A percentile compares a stretch with the other conserved stretches of the same genome.
Conservation (phyloP, 2,888 invertebrate species). For the Drosophila tanythrix region DNA sequence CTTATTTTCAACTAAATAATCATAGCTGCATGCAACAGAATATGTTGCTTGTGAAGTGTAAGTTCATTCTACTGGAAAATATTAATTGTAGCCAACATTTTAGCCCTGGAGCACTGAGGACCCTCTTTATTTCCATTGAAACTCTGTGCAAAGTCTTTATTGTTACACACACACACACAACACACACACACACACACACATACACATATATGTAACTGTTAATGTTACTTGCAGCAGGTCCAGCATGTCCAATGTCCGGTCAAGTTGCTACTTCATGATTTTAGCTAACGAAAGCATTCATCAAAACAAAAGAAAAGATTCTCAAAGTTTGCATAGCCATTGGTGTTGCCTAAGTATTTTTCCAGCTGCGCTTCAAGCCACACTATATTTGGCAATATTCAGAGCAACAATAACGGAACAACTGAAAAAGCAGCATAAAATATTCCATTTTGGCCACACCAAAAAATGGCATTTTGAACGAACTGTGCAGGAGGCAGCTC, state of each 20-base stretch:
- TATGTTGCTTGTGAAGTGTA: no score
- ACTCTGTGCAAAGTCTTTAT: slow-evolving; percentile 4
- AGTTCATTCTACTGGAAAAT: background rate
- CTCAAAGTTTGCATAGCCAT: slow-evolving; percentile 13
- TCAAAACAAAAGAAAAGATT: slow-evolving; percentile 18
- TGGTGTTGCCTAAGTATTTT: slow-evolving; percentile 15
- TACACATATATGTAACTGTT: background rate
- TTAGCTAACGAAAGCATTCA: slow-evolving; percentile 2
- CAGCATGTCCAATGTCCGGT: slow-evolving; percentile 2
- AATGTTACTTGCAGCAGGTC: background rate
- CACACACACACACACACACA: background rate
- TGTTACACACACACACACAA: background rate
- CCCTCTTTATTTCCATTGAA: background rate
- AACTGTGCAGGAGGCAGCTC: slow-evolving; percentile 3
- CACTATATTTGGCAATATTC: slow-evolving; percentile 1
- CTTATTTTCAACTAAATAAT: background rate
- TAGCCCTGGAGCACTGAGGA: background rate
- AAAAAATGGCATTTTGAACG: slow-evolving; percentile 9
- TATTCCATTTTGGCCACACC: slow-evolving; percentile 1
- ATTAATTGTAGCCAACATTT: background rate
- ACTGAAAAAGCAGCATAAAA: slow-evolving; percentile 7
- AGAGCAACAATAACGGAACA: slow-evolving; percentile 9
- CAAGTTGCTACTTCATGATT: slow-evolving; percentile 17
- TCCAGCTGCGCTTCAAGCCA: slow-evolving; percentile 6
- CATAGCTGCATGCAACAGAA: background rate